Base-by-base conservation (phyloP, 1,140 invertebrate genomes). In the Nasonia vitripennis region DNA sequence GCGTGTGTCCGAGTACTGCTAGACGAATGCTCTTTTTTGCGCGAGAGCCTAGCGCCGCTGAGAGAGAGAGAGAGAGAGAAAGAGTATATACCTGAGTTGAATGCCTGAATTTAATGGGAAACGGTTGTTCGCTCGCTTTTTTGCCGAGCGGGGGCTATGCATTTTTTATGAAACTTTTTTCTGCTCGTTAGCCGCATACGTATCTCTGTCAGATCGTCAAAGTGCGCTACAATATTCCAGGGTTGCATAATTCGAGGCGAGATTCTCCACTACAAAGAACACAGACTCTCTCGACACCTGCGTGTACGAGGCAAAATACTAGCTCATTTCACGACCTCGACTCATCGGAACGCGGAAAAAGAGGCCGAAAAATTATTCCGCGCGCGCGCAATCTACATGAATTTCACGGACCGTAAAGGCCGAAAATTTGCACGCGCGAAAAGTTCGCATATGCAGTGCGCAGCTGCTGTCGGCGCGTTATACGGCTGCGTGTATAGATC, bases 271-370 rank as follows among this genome's bases (percentile, higher is more conserved):
- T 37, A 5, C 27, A 27, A 27, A 27, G 27, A 27, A 27, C 27
- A 27, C 34, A 5, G 34, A 37, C 34, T 37, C 48, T 51, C 48
- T 51, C 48, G 48, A 17, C 48, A 14, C 14, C 48, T 51, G 48
- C 12, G 48, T n/a, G n/a, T 5, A 7, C 55, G 55, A 62, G 17
- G 20, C 48, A 51, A 51, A 62, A 51, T 0, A 45, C 41, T 45
- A 14, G 55, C 55, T 62, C 55, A 62, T 62, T 62, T 62, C 55
- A n/a, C 6, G 55, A 20, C 20, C 20, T 7, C 5, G 4, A 45
- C 41, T 45, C 55, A n/a, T 62, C 20, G 55, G 71, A 74, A 82
- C 34, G 68, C 48, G 27, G 45, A 82, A 48, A 82, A 51, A 74
- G 11, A 62, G 14, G 2, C 5, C 3, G 67, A 51, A 27, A 48